Evolutionary conservation across 1,140 invertebrate species (phyloP), one percentile per base, ranked within the genome.

Genomic region (Drosophila carrolli): DNA sequence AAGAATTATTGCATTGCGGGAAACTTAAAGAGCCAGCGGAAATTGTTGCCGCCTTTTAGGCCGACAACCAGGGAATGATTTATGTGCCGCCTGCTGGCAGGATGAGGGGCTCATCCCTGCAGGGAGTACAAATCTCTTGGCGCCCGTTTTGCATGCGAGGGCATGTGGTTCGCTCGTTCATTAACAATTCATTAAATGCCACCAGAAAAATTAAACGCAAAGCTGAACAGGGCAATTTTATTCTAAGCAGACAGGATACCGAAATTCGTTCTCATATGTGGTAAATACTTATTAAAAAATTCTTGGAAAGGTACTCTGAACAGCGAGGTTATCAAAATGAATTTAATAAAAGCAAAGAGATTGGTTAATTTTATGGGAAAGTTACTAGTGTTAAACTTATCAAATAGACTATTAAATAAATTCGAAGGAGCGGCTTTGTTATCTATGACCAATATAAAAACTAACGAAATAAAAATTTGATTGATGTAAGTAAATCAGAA

Each of bases 31-130:
- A 61, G 54, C 60, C 40, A 54, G 40, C 47, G 76, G 73, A 66
- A 84, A 73, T 74, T 65, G 76, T 84, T 85, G 81, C 72, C 76
- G 81, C 81, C 72, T 77, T 65, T 84, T 77, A 77, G 67, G 81
- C 81, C 70, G 75, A 35, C 73, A 51, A 58, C 65, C 67, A 46
- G 59, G 51, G 46, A 75, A 59, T 53, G 56, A 78, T 78, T 78
- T 78, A 78, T 61, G 53, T 58, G 40, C 14, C 16, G 37, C 23
- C 13, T 35, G n/a, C 6, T 14, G 5, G 5, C 9, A 41, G n/a
- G 14, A 27, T 19, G 16, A 40, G n/a, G 9, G 29, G 48, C 8
- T 37, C 16, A 37, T 53, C 8, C 19, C 43, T 37, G 47, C 40
- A 23, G 54, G 29, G 48, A 53, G 32, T 29, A 50, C 8, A 43